Evolutionary conservation across 2,888 invertebrate species (phyloP).

Genomic region (Operophtera brumata): DNA sequence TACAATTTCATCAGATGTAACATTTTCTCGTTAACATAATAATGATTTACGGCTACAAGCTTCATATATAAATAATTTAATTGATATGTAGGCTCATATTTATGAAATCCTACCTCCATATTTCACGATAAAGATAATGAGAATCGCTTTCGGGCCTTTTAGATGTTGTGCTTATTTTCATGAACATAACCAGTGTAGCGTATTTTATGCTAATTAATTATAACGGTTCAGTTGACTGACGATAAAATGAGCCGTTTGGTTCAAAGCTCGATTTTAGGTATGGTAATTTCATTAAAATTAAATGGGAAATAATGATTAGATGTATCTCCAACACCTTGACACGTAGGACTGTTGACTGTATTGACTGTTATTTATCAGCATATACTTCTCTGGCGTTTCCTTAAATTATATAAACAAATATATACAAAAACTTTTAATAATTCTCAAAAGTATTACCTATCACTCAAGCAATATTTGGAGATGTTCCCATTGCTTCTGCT

Average conservation of each 20-base stretch:
- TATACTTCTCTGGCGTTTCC: too few species aligned
- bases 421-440: too few species aligned
- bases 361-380: too few species aligned
- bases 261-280: slow-evolving; percentile 21
- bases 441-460: neutral
- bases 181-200: slow-evolving; percentile 48
- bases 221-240: slow-evolving; percentile 47
- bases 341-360: too few species aligned
- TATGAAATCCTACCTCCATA: slow-evolving; percentile 18
- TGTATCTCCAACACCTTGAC: too few species aligned
- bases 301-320: neutral
- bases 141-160: slow-evolving; percentile 27
- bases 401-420: too few species aligned
- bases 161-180: slow-evolving; percentile 45
- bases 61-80: slow-evolving; percentile 28
- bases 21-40: slow-evolving; percentile 14
- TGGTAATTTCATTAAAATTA: too few species aligned
- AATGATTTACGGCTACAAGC: slow-evolving; percentile 19
- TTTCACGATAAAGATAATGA: slow-evolving; percentile 17
- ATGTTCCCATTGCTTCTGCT: neutral
- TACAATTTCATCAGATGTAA: slow-evolving; percentile 14
- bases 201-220: slow-evolving; percentile 52
- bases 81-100: slow-evolving; percentile 22
- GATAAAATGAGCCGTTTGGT: slow-evolving; percentile 43
- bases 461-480: neutral